Percentiles rank a stretch among this genome's conserved stretches.
phyloP scores from a whole-genome alignment of 2,888 invertebrate species.

The Tenthredo distinguenda region DNA sequence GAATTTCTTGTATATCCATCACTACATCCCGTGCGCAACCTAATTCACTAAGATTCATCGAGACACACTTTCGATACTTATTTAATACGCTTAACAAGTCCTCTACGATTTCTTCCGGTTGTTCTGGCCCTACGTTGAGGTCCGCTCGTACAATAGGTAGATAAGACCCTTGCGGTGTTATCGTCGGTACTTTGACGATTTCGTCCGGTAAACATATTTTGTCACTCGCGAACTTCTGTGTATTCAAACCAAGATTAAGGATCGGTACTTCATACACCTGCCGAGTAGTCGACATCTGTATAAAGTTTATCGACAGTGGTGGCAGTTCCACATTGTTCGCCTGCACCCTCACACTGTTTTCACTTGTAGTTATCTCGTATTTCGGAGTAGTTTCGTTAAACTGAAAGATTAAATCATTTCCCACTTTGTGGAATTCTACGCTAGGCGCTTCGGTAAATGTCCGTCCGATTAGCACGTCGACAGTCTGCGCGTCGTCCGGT shows the following conservation, averaged over 20 bases:
- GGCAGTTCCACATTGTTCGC: background rate
- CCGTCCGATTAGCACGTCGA: constrained; percentile 62
- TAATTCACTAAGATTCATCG: constrained; percentile 55
- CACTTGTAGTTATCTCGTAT: background rate
- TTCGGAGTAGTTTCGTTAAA: background rate
- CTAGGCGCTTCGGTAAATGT: constrained; percentile 59
- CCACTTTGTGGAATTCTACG: constrained; percentile 57
- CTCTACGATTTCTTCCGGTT: background rate
- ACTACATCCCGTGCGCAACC: constrained; percentile 52
- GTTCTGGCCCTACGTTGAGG: constrained; percentile 14
- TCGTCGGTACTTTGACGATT: background rate
- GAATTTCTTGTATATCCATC: constrained; percentile 59
- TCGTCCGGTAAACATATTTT: background rate
- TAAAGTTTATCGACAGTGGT: constrained; percentile 52
- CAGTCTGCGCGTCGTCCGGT: constrained; percentile 60
- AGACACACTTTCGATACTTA: constrained; percentile 54
- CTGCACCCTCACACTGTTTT: background rate
- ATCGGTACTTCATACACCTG: background rate
- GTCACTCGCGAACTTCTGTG: background rate
- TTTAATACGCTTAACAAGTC: constrained; percentile 32
- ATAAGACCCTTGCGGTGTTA: background rate
- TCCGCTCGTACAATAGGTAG: background rate
- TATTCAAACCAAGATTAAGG: background rate
- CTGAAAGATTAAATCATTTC: constrained; percentile 38
- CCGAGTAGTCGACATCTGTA: background rate